Conservation (phyloP, 2,888 invertebrate species). For the Eristalis arbustorum region DNA sequence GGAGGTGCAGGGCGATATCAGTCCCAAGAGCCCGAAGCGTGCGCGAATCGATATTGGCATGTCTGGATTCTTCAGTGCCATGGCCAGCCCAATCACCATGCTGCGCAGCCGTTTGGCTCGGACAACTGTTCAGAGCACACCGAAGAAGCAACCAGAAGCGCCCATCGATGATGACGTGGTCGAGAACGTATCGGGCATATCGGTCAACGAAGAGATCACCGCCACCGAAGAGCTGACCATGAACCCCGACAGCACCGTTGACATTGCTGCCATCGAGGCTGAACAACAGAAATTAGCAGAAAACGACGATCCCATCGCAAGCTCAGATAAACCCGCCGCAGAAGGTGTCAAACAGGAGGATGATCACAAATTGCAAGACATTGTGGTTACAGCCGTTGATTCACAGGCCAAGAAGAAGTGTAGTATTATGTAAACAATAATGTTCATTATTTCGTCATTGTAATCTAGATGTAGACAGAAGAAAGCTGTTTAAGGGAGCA, state of each 20-base stretch:
- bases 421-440: conserved; percentile 55
- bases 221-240: conserved; percentile 71
- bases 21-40: conserved; percentile 74
- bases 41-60: conserved; percentile 75
- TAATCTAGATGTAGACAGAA: conserved; percentile 39
- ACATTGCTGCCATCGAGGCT: conserved; percentile 49
- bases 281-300: neutral
- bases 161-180: conserved; percentile 72
- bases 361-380: conserved; percentile 53
- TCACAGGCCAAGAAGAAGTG: conserved; percentile 55
- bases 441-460: conserved; percentile 1
- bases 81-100: conserved; percentile 77
- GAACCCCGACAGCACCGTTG: conserved; percentile 71
- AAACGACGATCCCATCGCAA: conserved; percentile 20
- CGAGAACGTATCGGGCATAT: conserved; percentile 76
- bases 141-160: conserved; percentile 72
- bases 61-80: conserved; percentile 74
- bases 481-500: neutral
- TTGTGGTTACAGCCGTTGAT: conserved; percentile 21
- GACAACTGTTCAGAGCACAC: conserved; percentile 75
- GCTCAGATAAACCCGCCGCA: conserved; percentile 33
- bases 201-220: conserved; percentile 74
- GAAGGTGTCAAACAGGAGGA: conserved; percentile 9
- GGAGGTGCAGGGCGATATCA: conserved; percentile 71
- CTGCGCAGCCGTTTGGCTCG: conserved; percentile 77